These are phyloP conservation scores for Nerophis lumbriciformis DNA, from an alignment of 2,113 vertebrate species.

Conservation along the genomic window DNA sequence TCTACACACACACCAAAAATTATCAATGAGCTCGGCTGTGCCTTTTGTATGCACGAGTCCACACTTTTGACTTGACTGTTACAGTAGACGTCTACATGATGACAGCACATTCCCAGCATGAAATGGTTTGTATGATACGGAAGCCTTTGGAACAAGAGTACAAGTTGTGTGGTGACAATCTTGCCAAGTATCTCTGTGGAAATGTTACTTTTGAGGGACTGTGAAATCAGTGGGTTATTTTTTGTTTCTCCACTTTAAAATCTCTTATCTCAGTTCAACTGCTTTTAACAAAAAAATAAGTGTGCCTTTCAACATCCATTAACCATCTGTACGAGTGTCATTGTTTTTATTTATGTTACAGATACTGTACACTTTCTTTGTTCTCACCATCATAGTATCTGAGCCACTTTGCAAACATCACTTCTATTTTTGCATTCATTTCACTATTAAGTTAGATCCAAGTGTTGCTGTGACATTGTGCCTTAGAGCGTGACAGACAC, in stretches of 20 bases:
- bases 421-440: slow-evolving; percentile 18
- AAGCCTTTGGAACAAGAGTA: slow-evolving; percentile 14
- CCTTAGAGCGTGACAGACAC: slow-evolving; percentile 9
- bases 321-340: slow-evolving; percentile 4
- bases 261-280: slow-evolving; percentile 18
- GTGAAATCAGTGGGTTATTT: slow-evolving; percentile 44
- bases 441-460: slow-evolving; percentile 7
- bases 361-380: slow-evolving; percentile 11
- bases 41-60: neutral
- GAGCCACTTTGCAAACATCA: slow-evolving; percentile 21
- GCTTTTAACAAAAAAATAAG: slow-evolving; percentile 24
- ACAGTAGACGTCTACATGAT: too few species aligned
- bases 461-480: slow-evolving; percentile 23
- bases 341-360: slow-evolving; percentile 24
- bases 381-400: slow-evolving; percentile 31
- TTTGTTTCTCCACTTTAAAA: slow-evolving; percentile 26
- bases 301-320: slow-evolving; percentile 8
- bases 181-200: slow-evolving; percentile 11
- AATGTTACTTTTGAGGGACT: slow-evolving; percentile 46
- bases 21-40: neutral
- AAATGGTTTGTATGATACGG: neutral
- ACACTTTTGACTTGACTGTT: neutral
- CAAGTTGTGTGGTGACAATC: slow-evolving; percentile 7
- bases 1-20: slow-evolving; percentile 1
- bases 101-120: slow-evolving; percentile 7